Evolutionary conservation across 1,140 invertebrate species (phyloP).

Genomic region (Hyles euphorbiae): DNA sequence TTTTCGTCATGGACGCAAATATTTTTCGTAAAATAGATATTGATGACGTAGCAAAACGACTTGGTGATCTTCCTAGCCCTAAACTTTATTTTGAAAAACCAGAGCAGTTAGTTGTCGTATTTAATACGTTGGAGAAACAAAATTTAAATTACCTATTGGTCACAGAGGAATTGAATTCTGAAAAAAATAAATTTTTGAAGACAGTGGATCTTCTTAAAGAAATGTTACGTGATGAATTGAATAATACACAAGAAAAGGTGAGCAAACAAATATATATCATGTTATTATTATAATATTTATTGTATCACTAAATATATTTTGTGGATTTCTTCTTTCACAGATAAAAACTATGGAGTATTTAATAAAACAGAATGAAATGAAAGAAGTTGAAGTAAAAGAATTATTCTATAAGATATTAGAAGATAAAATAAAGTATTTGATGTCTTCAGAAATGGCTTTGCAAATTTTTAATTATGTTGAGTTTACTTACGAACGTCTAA

Average conservation of each 20-base stretch:
- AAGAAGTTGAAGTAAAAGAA: constrained; percentile 53
- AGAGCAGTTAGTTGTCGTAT: constrained; percentile 74
- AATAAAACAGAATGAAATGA: constrained; percentile 44
- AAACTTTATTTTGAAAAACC: constrained; percentile 78
- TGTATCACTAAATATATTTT: constrained; percentile 9
- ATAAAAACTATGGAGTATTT: constrained; percentile 46
- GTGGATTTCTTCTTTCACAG: constrained; percentile 34
- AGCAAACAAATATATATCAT: neutral
- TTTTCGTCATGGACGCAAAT: constrained; percentile 47
- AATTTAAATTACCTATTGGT: constrained; percentile 80
- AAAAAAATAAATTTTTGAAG: constrained; percentile 60
- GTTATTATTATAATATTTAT: no score
- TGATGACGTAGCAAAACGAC: constrained; percentile 59
- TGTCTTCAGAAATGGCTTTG: constrained; percentile 77
- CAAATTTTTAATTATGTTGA: constrained; percentile 78
- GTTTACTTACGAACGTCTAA: constrained; percentile 79
- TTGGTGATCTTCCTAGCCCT: constrained; percentile 58
- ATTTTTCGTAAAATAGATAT: constrained; percentile 46
- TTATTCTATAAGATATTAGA: constrained; percentile 51
- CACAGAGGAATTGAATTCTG: constrained; percentile 77
- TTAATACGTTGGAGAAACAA: constrained; percentile 78
- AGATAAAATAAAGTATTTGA: constrained; percentile 47
- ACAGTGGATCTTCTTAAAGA: constrained; percentile 38
- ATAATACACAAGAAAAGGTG: constrained; percentile 56
- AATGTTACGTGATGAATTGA: constrained; percentile 40